A percentile compares a stretch with the other conserved stretches of the same genome.
Conservation (phyloP, 2,888 invertebrate genomes). For the Aleiodes leptofemur region DNA sequence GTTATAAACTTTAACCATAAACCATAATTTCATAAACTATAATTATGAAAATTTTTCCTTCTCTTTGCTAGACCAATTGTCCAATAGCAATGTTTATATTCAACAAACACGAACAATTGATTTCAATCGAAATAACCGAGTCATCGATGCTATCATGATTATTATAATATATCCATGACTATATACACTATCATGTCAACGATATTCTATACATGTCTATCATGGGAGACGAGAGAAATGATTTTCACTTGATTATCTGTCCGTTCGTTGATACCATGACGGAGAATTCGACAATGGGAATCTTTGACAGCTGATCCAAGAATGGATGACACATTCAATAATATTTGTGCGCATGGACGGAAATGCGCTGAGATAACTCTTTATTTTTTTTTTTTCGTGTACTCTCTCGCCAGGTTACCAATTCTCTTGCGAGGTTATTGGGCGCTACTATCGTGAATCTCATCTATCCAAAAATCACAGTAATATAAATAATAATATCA, state of each 20-base stretch:
- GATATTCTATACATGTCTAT: too few relatives aligned
- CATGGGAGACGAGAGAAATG: too few relatives aligned
- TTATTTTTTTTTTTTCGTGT: too few relatives aligned
- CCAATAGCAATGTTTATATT: constrained; percentile 14
- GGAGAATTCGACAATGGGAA: not conserved
- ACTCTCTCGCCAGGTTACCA: not conserved
- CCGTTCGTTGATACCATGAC: too few relatives aligned
- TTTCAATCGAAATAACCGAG: constrained; percentile 6
- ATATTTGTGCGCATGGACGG: constrained; percentile 16
- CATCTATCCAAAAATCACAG: too few relatives aligned
- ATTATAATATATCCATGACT: not conserved
- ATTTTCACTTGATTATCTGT: too few relatives aligned
- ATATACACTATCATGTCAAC: too few relatives aligned
- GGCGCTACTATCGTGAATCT: not conserved
- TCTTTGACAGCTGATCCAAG: constrained; percentile 3
- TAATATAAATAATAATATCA: too few relatives aligned
- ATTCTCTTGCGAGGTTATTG: not conserved
- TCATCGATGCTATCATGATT: constrained; percentile 17
- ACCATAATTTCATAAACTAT: too few relatives aligned
- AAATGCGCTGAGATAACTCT: not conserved
- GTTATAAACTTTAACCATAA: too few relatives aligned
- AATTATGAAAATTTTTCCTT: too few relatives aligned
- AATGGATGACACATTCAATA: constrained; percentile 11
- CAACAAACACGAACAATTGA: not conserved
- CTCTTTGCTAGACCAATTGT: not conserved